Conservation (phyloP, 2,113 vertebrate genomes). For the Xenopus laevis region DNA sequence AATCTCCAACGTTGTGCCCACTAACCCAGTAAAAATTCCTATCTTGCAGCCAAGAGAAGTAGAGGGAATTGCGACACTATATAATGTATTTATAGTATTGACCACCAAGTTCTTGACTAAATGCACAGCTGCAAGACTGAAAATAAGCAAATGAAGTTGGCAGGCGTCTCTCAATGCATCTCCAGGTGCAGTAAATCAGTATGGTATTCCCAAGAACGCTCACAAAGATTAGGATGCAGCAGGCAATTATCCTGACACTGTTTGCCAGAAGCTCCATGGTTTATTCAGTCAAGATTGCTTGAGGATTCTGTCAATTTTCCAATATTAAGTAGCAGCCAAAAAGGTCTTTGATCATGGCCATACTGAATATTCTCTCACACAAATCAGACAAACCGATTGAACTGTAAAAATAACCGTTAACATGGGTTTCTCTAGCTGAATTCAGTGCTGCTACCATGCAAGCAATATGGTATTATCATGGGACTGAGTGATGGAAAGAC, state of each 20-base stretch:
- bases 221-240: constrained; percentile 45
- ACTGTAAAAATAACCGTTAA: constrained; percentile 12
- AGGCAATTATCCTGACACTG: constrained; percentile 41
- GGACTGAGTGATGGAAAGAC: constrained; percentile 30
- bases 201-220: constrained; percentile 49
- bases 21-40: constrained; percentile 47
- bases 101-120: constrained; percentile 54
- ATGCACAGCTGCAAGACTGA: constrained; percentile 53
- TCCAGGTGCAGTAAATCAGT: constrained; percentile 55
- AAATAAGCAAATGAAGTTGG: constrained; percentile 57
- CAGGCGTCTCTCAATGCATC: constrained; percentile 42
- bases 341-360: constrained; percentile 5
- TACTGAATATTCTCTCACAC: constrained; percentile 3
- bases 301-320: constrained; percentile 10
- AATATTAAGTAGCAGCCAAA: neutral
- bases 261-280: constrained; percentile 47
- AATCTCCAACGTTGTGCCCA: constrained; percentile 49
- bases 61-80: constrained; percentile 47
- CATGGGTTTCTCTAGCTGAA: neutral
- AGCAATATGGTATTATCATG: constrained; percentile 14
- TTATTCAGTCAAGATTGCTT: neutral
- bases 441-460: neutral
- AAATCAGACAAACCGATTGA: constrained; percentile 6
- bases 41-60: constrained; percentile 51
- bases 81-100: constrained; percentile 56